A percentile compares a stretch with the other conserved stretches of the same genome.
phyloP scores from a whole-genome alignment of 2,797 vertebrate species.

The Silurus lanzhouensis region DNA sequence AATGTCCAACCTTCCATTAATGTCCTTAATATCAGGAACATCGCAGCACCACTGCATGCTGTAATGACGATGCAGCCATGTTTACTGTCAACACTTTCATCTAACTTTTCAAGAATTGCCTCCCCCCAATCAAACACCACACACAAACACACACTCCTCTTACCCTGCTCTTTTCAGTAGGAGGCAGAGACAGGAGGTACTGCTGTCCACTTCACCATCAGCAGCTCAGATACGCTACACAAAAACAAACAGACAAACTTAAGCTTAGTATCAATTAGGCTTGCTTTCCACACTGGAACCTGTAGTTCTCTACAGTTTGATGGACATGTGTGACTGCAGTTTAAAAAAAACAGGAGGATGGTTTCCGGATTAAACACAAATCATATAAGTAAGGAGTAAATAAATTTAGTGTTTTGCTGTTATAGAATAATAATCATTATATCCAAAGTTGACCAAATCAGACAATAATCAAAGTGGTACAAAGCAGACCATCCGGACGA shows the following conservation, averaged over 20 bases:
- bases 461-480: too few relatives aligned
- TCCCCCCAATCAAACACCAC: too few relatives aligned
- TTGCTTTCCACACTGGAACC: background rate
- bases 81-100: background rate
- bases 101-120: background rate
- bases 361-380: background rate
- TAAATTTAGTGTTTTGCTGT: background rate
- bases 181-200: slow-evolving; percentile 90
- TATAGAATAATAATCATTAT: background rate
- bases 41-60: background rate
- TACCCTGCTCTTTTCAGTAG: slow-evolving; percentile 89
- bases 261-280: background rate
- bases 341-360: background rate
- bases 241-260: slow-evolving; percentile 17
- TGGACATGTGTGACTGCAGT: background rate
- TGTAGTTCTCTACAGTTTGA: background rate
- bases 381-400: background rate
- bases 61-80: background rate
- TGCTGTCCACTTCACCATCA: slow-evolving; percentile 97
- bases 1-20: background rate
- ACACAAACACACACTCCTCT: too few relatives aligned
- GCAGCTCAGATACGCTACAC: slow-evolving; percentile 89
- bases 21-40: background rate
- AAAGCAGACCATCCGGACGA: background rate
- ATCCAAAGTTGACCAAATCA: too few relatives aligned